A percentile compares a stretch with the other conserved stretches of the same genome.
Conservation (phyloP, 2,113 vertebrate genomes). For the Rutilus rutilus region DNA sequence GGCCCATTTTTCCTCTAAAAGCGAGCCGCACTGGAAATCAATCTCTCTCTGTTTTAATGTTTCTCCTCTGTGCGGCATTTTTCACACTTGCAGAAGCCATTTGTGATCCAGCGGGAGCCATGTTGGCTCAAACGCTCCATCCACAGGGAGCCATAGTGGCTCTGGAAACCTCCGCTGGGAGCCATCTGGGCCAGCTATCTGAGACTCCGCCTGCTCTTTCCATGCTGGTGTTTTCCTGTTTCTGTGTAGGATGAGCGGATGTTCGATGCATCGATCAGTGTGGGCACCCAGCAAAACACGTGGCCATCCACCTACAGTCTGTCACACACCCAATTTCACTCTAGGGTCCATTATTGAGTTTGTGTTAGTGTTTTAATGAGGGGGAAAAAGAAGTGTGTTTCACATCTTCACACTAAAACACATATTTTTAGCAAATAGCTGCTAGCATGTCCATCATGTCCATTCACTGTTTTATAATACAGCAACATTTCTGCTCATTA, state of each 20-base stretch:
- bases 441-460: background rate
- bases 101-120: conserved; percentile 76
- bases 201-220: conserved; percentile 45
- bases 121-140: conserved; percentile 74
- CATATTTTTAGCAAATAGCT: conserved; percentile 25
- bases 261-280: background rate
- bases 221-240: conserved; percentile 35
- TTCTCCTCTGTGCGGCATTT: conserved; percentile 65
- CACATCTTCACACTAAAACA: background rate
- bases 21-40: conserved; percentile 4
- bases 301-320: conserved; percentile 25
- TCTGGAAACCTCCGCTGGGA: conserved; percentile 73
- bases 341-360: conserved; percentile 14
- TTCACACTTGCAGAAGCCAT: conserved; percentile 77
- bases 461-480: background rate
- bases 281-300: conserved; percentile 31
- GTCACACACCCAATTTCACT: conserved; percentile 32
- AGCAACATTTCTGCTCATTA: background rate
- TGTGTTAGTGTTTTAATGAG: background rate
- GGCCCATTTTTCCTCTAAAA: conserved; percentile 1
- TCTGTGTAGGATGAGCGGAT: conserved; percentile 19
- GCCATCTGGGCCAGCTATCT: conserved; percentile 74
- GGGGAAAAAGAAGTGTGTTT: background rate
- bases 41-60: conserved; percentile 43
- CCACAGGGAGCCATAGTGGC: conserved; percentile 77